Evolutionary conservation across 2,113 vertebrate species (phyloP).

Genomic region (Lonchura striata): DNA sequence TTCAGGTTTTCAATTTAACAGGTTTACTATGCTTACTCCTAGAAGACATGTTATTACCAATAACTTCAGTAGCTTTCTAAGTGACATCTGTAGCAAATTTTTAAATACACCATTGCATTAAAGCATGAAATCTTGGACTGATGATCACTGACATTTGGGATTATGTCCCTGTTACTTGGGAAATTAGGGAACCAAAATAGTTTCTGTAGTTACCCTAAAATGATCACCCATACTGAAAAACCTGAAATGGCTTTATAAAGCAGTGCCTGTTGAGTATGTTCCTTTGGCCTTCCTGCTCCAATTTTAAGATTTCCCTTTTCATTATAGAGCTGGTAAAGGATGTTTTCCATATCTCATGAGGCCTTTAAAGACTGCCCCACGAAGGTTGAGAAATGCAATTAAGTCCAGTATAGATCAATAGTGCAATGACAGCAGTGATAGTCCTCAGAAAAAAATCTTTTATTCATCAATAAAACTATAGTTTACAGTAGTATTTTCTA

Average conservation of each 20-base stretch:
- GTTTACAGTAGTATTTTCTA: conserved; percentile 83
- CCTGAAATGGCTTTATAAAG: neutral
- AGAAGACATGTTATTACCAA: neutral
- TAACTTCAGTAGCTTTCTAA: neutral
- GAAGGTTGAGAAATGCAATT: neutral
- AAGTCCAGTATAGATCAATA: neutral
- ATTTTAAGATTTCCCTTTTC: neutral
- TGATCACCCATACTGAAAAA: neutral
- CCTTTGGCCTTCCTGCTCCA: neutral
- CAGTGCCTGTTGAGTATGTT: neutral
- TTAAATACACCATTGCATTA: fast-evolving
- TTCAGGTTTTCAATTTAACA: neutral
- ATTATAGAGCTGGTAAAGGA: neutral
- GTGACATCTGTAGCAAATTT: neutral
- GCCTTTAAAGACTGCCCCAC: neutral
- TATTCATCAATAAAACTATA: conserved; percentile 87
- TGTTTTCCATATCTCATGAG: neutral
- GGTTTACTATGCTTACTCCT: neutral
- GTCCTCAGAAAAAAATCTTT: conserved; percentile 84
- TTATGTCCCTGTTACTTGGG: neutral
- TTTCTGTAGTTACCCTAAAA: neutral
- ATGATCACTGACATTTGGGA: neutral
- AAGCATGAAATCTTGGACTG: neutral
- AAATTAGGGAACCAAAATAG: neutral
- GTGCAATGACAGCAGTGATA: neutral